Base-by-base conservation (phyloP, 2,113 vertebrate genomes). In the Ochotona princeps region DNA sequence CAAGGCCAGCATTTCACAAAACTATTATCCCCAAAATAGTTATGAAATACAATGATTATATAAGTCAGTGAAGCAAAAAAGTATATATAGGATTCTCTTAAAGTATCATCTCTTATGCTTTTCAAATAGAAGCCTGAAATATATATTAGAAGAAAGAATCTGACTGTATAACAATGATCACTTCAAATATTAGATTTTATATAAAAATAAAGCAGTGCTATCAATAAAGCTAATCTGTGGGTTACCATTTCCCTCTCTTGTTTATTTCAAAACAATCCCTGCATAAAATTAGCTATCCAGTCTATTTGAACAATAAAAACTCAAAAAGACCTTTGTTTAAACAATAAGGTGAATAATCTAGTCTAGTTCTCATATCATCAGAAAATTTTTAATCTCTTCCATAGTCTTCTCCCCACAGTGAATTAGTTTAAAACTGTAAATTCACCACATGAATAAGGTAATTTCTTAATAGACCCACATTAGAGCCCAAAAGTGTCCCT, bases 1-100 rank as follows among this genome's bases (percentile, higher is more conserved):
- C 80, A 93, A 98, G 85, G 96, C 92, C 93, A 97, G 97, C 96
- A 96, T 97, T 96, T 97, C 97, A 95, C 93, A 93, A 96, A 98
- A 97, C 95, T 96, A 97, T 96, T 95, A 96, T 83, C 96, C 97
- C 92, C 97, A 96, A 98, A 97, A 96, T 96, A 97, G 90, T 87
- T 78, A 96, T 96, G 97, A 97, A 96, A 97, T 93, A 97, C 92
- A 97, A 94, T 91, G 89, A 83, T 83, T 96, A 91, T 94, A 97
- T 97, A 98, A 97, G 95, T 96, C 96, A 92, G 83, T 96, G 92
- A 97, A 96, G 95, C 96, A 95, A 97, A 98, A 97, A 87, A 96
- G 82, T 8, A 97, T 94, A 83, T 96, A 96, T 94, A 97, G 96
- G 20, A 97, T 87, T 96, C 79, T 96, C 79, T 92, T 95, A 79